phyloP scores from a whole-genome alignment of 2,113 vertebrate species.

The Tupaia tana region DNA sequence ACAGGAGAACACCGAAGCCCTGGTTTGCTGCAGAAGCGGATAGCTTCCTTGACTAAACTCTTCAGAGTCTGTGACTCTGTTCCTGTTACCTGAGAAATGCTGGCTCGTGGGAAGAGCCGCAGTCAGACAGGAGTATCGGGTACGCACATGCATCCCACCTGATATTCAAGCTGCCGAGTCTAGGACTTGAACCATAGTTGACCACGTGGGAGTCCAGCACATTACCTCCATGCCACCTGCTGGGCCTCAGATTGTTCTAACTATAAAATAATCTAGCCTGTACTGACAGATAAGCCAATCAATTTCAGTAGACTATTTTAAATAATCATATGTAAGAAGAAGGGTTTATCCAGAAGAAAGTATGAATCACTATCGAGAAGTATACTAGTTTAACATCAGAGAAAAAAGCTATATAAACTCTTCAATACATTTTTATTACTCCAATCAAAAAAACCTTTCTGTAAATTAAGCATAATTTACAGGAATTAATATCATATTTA shows the following conservation, averaged over 20 bases:
- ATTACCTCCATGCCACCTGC: no score
- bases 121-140: not conserved
- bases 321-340: not conserved
- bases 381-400: not conserved
- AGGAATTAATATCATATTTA: not conserved
- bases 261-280: not conserved
- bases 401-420: not conserved
- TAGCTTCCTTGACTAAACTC: constrained; percentile 17
- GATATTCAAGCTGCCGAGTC: no score
- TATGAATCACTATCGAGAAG: not conserved
- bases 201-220: no score
- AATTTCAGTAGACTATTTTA: not conserved
- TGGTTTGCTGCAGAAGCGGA: constrained; percentile 23
- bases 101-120: not conserved
- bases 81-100: not conserved
- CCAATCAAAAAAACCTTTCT: not conserved
- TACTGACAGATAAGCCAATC: not conserved
- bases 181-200: no score
- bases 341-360: not conserved
- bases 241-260: not conserved
- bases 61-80: not conserved
- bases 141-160: no score
- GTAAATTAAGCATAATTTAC: not conserved
- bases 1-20: not conserved
- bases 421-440: not conserved